Evolutionary conservation across 2,113 vertebrate genomes (phyloP), one percentile per base, ranked within the genome.

Genomic region (Gavialis gangeticus): DNA sequence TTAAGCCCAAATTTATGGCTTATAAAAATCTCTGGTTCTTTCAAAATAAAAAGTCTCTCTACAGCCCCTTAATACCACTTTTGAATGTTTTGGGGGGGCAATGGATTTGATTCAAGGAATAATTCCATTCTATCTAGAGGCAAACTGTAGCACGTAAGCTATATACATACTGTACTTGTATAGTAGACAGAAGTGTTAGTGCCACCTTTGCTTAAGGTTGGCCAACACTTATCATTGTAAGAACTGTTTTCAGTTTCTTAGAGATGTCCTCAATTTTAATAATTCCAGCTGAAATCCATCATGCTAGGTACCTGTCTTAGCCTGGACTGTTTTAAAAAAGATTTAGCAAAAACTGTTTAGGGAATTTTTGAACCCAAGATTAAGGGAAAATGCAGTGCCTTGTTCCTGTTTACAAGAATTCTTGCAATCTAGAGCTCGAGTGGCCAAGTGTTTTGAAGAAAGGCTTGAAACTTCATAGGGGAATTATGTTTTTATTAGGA

Each of bases 11-110:
- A 91, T 64, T 0, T 18, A 28, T 5, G 27, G 69, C 28, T 69
- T 34, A 56, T 75, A 4, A 56, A 77, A 77, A 56, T 18, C 83
- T 84, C 79, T 28, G 4, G 17, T 30, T 60, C 6, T 78, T 55
- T 58, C 77, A 66, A 46, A 94, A 0, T 82, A 81, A 79, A 94
- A 82, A 22, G 2, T 5, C 57, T 59, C 34, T n/a, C 90, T 30
- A 62, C 6, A 75, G 88, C 4, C 6, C 5, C 7, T 30, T 58
- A 3, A 1, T 0, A 12, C 6, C 12, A 85, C 87, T 69, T 18
- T 46, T 27, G 2, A 22, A 63, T 56, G 81, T 87, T 90, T 0
- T 46, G 25, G 7, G 75, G 75, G 60, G 75, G 7, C 0, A 2
- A 54, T 0, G 0, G 46, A 16, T 79, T 79, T 55, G 30, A 27